Conservation (phyloP, 2,797 vertebrate species). For the Orientallactaga sibirica region DNA sequence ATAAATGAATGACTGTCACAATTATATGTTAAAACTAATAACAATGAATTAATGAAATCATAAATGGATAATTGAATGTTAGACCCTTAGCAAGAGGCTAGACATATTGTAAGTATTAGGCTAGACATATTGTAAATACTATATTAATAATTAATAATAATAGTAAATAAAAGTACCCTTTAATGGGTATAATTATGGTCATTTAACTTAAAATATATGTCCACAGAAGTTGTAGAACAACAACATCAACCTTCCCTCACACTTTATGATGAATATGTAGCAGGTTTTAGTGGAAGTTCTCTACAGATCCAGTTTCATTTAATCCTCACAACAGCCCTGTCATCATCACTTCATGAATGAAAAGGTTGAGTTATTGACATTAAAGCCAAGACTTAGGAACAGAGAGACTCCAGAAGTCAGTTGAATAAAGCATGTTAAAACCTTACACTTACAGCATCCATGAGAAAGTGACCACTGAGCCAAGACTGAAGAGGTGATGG, state of each 20-base stretch:
- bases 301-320: neutral
- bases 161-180: neutral
- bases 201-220: slow-evolving; percentile 19
- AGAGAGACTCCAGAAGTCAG: neutral
- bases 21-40: neutral
- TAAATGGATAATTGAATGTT: neutral
- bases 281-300: neutral
- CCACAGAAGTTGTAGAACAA: neutral
- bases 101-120: neutral
- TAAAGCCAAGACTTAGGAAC: neutral
- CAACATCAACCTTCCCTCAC: neutral
- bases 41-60: too few relatives aligned
- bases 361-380: neutral
- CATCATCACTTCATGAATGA: neutral
- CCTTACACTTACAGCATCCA: neutral
- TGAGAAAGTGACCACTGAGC: neutral
- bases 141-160: neutral
- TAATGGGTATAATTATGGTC: neutral
- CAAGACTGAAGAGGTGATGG: neutral
- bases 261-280: neutral
- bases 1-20: neutral
- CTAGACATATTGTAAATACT: neutral
- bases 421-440: neutral
- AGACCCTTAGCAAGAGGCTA: neutral
- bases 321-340: neutral